These are phyloP conservation scores for Phenganax subtilis DNA, from an alignment of 92 coral and sea anemone genomes.

Conservation along the genomic window DNA sequence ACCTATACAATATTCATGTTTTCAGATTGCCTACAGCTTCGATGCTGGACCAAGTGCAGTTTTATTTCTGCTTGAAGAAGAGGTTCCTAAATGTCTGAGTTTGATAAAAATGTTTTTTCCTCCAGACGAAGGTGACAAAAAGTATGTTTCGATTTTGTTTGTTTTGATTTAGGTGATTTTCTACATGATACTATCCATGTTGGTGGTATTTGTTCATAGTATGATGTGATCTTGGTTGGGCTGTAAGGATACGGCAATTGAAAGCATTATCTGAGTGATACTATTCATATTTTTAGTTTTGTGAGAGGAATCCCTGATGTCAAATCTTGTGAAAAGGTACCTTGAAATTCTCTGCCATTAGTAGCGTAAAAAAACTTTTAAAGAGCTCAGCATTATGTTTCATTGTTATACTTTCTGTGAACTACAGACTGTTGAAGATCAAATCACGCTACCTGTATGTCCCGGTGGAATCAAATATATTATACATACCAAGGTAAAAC, in stretches of 20 bases:
- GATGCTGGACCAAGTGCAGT: conserved; percentile 99
- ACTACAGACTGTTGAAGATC: neutral
- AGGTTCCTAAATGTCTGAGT: conserved; percentile 54
- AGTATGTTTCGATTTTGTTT: neutral
- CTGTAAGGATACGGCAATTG: neutral
- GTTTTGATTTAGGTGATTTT: neutral
- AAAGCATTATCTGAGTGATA: neutral
- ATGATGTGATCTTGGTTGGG: neutral
- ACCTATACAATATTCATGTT: neutral
- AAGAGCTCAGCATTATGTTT: neutral
- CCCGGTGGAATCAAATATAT: conserved; percentile 51
- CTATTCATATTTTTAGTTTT: neutral
- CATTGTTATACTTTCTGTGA: neutral
- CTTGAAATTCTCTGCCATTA: neutral
- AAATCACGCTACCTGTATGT: conserved; percentile 33
- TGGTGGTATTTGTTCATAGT: neutral
- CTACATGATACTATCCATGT: neutral
- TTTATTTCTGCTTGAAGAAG: conserved; percentile 57
- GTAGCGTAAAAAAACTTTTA: neutral
- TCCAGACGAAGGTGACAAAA: conserved; percentile 36
- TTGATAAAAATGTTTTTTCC: conserved; percentile 64
- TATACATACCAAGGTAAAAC: conserved; percentile 50
- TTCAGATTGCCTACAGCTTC: conserved; percentile 85
- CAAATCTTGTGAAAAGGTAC: neutral
- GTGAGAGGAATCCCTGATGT: conserved; percentile 23